These are phyloP conservation scores for Ypsolopha scabrella DNA, from an alignment of 2,888 invertebrate genomes.

Conservation along the genomic window DNA sequence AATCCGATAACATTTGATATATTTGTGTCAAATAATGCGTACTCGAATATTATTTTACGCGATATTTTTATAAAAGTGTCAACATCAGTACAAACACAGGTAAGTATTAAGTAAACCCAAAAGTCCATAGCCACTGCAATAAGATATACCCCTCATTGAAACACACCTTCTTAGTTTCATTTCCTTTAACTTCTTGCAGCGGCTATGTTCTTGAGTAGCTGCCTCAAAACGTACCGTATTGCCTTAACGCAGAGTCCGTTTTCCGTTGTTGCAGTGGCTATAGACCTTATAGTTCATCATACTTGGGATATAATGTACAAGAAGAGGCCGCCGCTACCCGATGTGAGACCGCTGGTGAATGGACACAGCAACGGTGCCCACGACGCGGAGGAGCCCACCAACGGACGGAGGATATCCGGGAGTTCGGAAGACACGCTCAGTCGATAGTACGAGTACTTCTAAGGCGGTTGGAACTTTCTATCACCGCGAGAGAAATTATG, in stretches of 20 bases:
- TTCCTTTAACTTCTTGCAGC: conserved; percentile 42
- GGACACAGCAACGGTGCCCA: conserved; percentile 41
- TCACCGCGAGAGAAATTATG: too few relatives aligned
- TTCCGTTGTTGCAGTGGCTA: conserved; percentile 93
- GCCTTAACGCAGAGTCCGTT: conserved; percentile 40
- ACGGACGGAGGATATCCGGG: conserved; percentile 48
- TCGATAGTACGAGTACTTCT: conserved; percentile 39
- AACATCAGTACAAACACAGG: background rate
- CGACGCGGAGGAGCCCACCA: conserved; percentile 37
- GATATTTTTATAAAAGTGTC: background rate
- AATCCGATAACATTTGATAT: too few relatives aligned
- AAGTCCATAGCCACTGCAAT: conserved; percentile 69
- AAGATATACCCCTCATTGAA: background rate
- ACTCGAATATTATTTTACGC: background rate
- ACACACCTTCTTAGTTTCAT: background rate
- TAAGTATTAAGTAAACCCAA: conserved; percentile 26
- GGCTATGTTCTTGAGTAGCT: conserved; percentile 65
- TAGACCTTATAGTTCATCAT: conserved; percentile 99
- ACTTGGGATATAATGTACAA: conserved; percentile 94
- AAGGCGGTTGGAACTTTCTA: background rate
- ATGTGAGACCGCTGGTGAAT: conserved; percentile 26
- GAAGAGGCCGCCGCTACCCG: conserved; percentile 36
- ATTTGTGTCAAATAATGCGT: background rate
- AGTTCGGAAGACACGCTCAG: conserved; percentile 65
- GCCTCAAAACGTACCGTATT: conserved; percentile 11